Evolutionary conservation across 2,797 vertebrate genomes (phyloP), one percentile per base, ranked within the genome.

Genomic region (Selene dorsalis): DNA sequence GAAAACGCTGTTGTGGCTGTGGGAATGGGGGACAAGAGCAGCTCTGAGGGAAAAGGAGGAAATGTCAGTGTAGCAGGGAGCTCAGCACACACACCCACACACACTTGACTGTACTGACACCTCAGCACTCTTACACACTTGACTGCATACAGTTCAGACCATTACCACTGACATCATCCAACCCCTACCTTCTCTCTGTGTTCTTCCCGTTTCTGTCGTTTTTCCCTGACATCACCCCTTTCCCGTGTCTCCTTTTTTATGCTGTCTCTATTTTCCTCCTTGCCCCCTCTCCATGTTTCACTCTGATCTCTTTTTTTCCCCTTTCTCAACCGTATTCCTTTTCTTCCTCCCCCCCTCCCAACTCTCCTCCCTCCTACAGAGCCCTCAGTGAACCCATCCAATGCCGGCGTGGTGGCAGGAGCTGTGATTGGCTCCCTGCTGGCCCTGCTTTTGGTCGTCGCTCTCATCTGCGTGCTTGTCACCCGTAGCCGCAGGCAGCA

Each of bases 381-480:
- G 86, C 93, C 94, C 87, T 57, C 89, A 73, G 85, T 85, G 82
- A 89, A 83, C 77, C 76, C 91, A 26, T 90, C 95, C 89, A 94
- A 95, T 65, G 87, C 85, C 1, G 96, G 96, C 69, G 93, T 96
- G 81, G 93, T 97, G 87, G 96, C 94, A 2, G 96, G 95, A 79
- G 96, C 95, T 72, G 94, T 96, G 87, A 95, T 96, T 88, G 96
- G 95, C 89, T 95, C 94, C 86, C 91, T 96, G 73, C 94, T 97
- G 90, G 95, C 93, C 72, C 84, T 97, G 79, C 93, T 96, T 76
- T 89, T 97, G 91, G 93, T 97, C 18, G 87, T 90, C 11, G 92
- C 94, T 70, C 93, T 97, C 71, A 69, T 95, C 76, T 89, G 92
- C 50, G 93, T 95, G 84, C 92, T 96, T 85, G 90, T 96, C 89